These are phyloP conservation scores for Papilio gigon DNA, from an alignment of 2,888 invertebrate species.

Conservation along the genomic window DNA sequence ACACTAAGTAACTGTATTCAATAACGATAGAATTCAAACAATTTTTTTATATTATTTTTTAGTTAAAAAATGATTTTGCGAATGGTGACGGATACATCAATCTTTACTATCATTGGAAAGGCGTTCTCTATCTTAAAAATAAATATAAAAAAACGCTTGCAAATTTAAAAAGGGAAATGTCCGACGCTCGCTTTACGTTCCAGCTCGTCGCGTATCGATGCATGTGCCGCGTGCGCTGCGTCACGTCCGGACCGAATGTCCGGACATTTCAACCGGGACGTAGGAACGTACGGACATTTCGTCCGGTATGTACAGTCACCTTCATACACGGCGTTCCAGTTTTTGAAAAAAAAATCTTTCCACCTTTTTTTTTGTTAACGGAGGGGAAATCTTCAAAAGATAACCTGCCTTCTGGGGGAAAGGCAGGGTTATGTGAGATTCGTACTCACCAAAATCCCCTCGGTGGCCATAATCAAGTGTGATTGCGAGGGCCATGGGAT, in stretches of 20 bases:
- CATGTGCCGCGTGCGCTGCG: constrained; percentile 53
- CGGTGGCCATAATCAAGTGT: no score
- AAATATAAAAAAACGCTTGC: constrained; percentile 43
- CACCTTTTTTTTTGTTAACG: no score
- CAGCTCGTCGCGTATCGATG: constrained; percentile 58
- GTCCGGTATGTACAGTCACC: background rate
- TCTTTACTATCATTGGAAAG: background rate
- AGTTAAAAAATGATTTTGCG: no score
- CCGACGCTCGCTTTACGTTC: constrained; percentile 51
- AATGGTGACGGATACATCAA: background rate
- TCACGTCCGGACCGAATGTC: constrained; percentile 28
- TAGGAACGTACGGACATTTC: constrained; percentile 13
- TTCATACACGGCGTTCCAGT: background rate
- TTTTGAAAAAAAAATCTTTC: no score
- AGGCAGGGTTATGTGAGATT: no score
- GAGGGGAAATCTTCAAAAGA: no score
- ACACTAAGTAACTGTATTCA: no score
- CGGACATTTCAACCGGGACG: background rate
- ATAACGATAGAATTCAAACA: no score
- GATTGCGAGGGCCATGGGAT: no score
- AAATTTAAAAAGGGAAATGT: constrained; percentile 51
- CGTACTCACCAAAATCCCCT: no score
- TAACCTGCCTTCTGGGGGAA: no score
- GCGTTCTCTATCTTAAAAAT: background rate
- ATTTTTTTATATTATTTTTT: no score